phyloP scores from a whole-genome alignment of 2,888 invertebrate genomes.

The Oxycera nigricornis region DNA sequence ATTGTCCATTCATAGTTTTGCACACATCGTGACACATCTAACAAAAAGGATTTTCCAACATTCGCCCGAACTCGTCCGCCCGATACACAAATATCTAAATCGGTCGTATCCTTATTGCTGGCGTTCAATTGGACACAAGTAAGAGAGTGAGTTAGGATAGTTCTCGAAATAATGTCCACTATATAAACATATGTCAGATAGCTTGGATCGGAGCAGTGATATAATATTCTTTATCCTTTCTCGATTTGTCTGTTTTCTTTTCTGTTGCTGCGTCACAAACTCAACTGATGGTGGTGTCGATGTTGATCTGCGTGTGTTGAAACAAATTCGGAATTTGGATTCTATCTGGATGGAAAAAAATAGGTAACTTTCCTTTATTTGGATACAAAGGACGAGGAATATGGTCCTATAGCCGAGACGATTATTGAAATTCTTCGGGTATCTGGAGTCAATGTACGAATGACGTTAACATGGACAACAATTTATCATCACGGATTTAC shows the following conservation, averaged over 20 bases:
- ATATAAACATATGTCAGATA: conserved; percentile 10
- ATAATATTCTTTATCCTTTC: conserved; percentile 18
- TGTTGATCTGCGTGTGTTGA: no score
- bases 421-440: conserved; percentile 75
- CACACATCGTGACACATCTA: conserved; percentile 86
- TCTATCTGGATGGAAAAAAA: neutral
- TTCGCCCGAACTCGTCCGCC: conserved; percentile 92
- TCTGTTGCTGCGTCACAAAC: neutral
- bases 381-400: conserved; percentile 77
- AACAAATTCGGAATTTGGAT: neutral
- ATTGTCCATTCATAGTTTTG: conserved; percentile 75
- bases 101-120: conserved; percentile 83
- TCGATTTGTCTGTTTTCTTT: neutral
- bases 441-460: conserved; percentile 75
- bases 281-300: no score
- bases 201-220: neutral
- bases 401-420: conserved; percentile 79
- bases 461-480: conserved; percentile 69
- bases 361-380: conserved; percentile 85
- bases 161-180: neutral
- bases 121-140: conserved; percentile 92
- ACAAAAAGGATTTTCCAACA: conserved; percentile 86
- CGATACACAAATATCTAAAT: conserved; percentile 92
- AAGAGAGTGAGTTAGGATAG: conserved; percentile 54
- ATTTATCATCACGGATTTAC: conserved; percentile 84